Evolutionary conservation across 2,113 vertebrate genomes (phyloP), one percentile per base, ranked within the genome.

Genomic region (Hylia prasina): DNA sequence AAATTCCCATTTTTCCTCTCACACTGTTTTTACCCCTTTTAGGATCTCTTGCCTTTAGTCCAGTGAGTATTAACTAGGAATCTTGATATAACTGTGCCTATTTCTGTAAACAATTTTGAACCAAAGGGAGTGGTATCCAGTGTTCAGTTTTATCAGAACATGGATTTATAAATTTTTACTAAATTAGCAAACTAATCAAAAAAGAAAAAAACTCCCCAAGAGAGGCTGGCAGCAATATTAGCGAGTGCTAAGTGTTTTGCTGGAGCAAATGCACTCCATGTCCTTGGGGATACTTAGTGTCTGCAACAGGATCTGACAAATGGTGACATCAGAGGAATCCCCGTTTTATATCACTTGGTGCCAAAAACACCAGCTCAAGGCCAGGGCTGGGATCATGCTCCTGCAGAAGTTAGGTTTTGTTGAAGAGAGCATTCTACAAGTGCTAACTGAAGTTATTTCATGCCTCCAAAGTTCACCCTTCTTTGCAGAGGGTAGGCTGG

Each of bases 131-230:
- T 75, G 68, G 7, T 63, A 68, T 91, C 50, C 61, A 84, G 45
- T 50, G 30, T 58, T 42, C 42, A 44, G 24, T 82, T 92, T 73
- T 77, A 79, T 35, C 83, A 42, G 48, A 95, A 63, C 27, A 30
- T 15, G 6, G 17, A 78, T 94, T 90, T 94, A 53, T 92, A 96
- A 96, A 96, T 96, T 91, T 96, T 95, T 97, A 94, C 89, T 85
- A 82, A 94, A 77, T 73, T 68, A 90, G 10, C 30, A 88, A 85
- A 91, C 66, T 60, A 83, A 48, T 76, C 39, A 82, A 87, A 91
- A 87, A 60, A 69, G 15, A 48, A 93, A 89, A 45, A 53, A 88
- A 9, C 8, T 58, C 60, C 71, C 64, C 61, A 42, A 37, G 77
- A 77, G 83, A 93, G 69, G 50, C 42, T 93, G 90, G 82, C 86